These are phyloP conservation scores for Nibea albiflora DNA, from an alignment of 2,113 vertebrate species.

Conservation along the genomic window DNA sequence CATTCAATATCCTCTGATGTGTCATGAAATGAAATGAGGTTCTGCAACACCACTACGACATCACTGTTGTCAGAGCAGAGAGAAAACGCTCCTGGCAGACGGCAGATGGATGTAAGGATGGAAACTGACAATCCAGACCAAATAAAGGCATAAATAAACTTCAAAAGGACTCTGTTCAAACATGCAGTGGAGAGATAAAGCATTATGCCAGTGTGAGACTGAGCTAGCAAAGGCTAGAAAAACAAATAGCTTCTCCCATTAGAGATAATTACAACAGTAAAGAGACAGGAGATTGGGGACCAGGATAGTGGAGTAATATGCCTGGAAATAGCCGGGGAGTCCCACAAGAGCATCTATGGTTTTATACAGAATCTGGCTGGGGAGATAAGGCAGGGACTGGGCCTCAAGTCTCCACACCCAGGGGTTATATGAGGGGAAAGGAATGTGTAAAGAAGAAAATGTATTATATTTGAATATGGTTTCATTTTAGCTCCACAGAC, in stretches of 20 bases:
- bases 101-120: conserved; percentile 35
- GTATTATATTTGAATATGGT: not conserved
- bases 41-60: conserved; percentile 16
- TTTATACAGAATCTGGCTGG: conserved; percentile 24
- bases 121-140: conserved; percentile 24
- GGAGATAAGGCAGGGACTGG: conserved; percentile 35
- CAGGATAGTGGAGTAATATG: conserved; percentile 46
- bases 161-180: conserved; percentile 55
- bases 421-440: conserved; percentile 11
- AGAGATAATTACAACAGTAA: conserved; percentile 67
- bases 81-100: conserved; percentile 27
- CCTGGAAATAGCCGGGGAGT: conserved; percentile 48
- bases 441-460: not conserved
- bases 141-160: conserved; percentile 50
- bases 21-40: conserved; percentile 27
- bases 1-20: conserved; percentile 18
- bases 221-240: conserved; percentile 35
- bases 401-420: conserved; percentile 13
- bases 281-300: conserved; percentile 60
- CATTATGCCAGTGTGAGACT: conserved; percentile 16
- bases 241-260: conserved; percentile 66
- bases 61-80: conserved; percentile 31
- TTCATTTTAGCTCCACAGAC: conserved; percentile 3
- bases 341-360: conserved; percentile 42
- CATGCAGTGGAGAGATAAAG: conserved; percentile 47